phyloP scores from a whole-genome alignment of 2,888 invertebrate species.

The Cephus pygmeus region DNA sequence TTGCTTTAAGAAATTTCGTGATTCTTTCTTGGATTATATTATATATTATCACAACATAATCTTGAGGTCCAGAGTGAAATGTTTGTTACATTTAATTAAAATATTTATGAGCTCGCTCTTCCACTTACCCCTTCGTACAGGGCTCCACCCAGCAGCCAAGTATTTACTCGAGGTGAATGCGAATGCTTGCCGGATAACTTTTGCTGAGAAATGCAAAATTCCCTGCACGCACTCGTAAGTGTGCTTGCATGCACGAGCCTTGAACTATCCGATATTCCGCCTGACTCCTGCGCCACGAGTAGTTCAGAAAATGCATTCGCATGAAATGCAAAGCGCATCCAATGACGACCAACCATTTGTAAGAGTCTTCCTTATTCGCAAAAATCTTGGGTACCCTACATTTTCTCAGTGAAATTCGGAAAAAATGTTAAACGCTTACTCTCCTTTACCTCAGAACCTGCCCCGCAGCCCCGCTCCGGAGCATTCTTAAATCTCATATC shows the following conservation, averaged over 20 bases:
- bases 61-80: background rate
- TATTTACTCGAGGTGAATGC: background rate
- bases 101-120: constrained; percentile 3
- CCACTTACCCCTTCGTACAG: background rate
- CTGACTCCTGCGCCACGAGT: background rate
- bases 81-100: constrained; percentile 1
- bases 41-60: background rate
- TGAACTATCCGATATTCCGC: background rate
- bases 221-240: background rate
- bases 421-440: background rate
- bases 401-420: background rate
- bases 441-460: background rate
- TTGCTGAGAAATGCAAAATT: background rate
- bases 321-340: background rate
- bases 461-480: background rate
- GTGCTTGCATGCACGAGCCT: background rate
- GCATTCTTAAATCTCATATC: background rate
- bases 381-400: background rate
- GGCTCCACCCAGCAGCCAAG: background rate
- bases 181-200: background rate
- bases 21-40: background rate
- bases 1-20: background rate
- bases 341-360: background rate
- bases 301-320: background rate
- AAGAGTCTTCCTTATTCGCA: background rate